Base-by-base conservation (phyloP, 2,113 vertebrate genomes). In the Oryzias javanicus region DNA sequence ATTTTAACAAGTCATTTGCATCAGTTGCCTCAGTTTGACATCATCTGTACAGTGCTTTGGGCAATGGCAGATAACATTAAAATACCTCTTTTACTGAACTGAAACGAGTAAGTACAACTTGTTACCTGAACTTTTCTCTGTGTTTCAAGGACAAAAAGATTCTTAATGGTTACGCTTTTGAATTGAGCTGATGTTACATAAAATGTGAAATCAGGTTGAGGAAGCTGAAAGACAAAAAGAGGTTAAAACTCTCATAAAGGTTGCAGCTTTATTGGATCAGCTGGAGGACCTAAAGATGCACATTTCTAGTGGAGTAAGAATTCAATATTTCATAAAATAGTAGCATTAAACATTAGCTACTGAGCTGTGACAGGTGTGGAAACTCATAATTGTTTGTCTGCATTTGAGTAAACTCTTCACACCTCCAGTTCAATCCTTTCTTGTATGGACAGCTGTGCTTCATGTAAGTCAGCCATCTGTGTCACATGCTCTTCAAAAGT, bases 401-500 rank as follows among this genome's bases (percentile, higher is more conserved):
- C 16, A 29, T 56, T 22, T 42, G 19, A 63, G 3, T 49, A 14
- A 55, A 60, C 22, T 53, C 27, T 41, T 1, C 16, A 29, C 6
- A 44, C 16, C 1, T 6, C 24, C 20, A 29, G n/a, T 29, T 70
- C 15, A 65, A 48, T 19, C 41, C 5, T 20, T 54, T 22, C 22
- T 55, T 18, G 12, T 67, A 27, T 55, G 46, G 52, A 56, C 42
- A 56, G 20, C 51, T 10, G 35, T 58, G 62, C 49, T 18, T 16
- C 47, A 44, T 42, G 18, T 29, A 68, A 81, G 42, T 60, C 57
- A 71, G 65, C 67, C 44, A 65, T 59, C 27, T 44, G 48, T 44
- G 44, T 73, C 44, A 45, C 56, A 66, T 71, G 54, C 60, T 80
- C 52, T 44, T 74, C 60, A 66, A 10, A 14, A 8, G 54, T 44